Evolutionary conservation across 2,888 invertebrate genomes (phyloP).

Genomic region (Chloroclysta siterata): DNA sequence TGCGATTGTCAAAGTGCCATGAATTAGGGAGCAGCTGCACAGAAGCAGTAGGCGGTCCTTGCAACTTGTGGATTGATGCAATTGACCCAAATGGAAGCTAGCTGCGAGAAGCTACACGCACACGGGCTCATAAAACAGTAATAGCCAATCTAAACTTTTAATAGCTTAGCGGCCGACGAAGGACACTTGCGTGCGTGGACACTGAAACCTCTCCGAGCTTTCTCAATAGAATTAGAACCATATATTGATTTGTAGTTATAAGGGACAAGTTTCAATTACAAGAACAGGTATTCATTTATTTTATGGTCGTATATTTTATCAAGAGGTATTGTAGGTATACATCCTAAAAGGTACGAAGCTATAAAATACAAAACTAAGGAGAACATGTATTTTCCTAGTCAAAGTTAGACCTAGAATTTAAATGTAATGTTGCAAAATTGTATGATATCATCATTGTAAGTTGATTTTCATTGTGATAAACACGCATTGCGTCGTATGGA

Average conservation of each 20-base stretch:
- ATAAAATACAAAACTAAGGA: background rate
- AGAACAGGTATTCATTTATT: background rate
- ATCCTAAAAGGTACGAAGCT: background rate
- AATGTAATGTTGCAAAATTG: background rate
- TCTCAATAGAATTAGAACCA: constrained; percentile 5
- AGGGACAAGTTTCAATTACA: too few species aligned
- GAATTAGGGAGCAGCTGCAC: constrained; percentile 16
- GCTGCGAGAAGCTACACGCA: constrained; percentile 45
- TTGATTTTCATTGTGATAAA: background rate
- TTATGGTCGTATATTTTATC: background rate
- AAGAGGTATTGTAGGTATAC: too few species aligned
- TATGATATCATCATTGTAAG: background rate
- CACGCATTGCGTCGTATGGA: constrained; percentile 4
- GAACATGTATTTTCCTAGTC: background rate
- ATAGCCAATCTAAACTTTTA: constrained; percentile 57
- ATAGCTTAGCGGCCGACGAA: constrained; percentile 39
- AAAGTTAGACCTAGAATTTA: background rate
- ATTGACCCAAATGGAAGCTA: constrained; percentile 65
- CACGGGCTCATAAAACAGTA: constrained; percentile 54
- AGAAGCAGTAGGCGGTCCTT: constrained; percentile 51
- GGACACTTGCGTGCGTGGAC: constrained; percentile 25
- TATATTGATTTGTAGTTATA: background rate
- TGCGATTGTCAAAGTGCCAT: constrained; percentile 31
- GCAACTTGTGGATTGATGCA: constrained; percentile 61
- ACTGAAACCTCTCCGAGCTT: constrained; percentile 34